Evolutionary conservation across 2,113 vertebrate species (phyloP), one percentile per base, ranked within the genome.

Genomic region (Perca schrenkii): DNA sequence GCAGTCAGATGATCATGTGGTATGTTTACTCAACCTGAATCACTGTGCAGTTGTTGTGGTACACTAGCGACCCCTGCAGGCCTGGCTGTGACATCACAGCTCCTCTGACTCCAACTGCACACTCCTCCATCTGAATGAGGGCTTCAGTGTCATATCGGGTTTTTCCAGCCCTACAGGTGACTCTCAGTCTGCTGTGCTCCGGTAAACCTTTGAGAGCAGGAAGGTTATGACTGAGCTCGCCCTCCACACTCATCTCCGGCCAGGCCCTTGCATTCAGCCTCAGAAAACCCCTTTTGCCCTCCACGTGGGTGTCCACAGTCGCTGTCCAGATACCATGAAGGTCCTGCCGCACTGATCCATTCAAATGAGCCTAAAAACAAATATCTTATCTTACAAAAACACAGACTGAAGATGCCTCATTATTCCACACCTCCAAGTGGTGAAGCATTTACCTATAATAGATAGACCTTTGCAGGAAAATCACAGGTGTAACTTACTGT

Each of bases 11-110:
- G 2, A n/a, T 53, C 11, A 28, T 50, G 47, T 15, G 2, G 2
- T 28, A 0, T 13, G 31, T 15, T 61, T 40, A 3, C 28, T 25
- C 17, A 61, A 95, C 96, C 95, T 95, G 92, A 73, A 95, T 73
- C 22, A 65, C 22, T 64, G 93, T 91, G 70, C 96, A 96, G 87
- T 96, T 96, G 85, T 95, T 96, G 90, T 95, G 88, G 50, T 95
- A 74, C 69, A 90, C 52, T 60, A 95, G 82, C 52, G 89, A 89
- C 93, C 95, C 95, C 77, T 92, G 94, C 69, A 96, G 90, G 74
- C 88, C 94, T 22, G 88, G 83, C 43, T 91, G 88, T 28, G 91
- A 85, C 64, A 93, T 74, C 4, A 96, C 90, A 65, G 84, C 88
- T 8, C 93, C 95, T 0, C 85, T 91, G 75, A 92, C 88, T 31